A percentile compares a stretch with the other conserved stretches of the same genome.
phyloP scores from a whole-genome alignment of 2,888 invertebrate species.

The Drosophila atroscutellata region DNA sequence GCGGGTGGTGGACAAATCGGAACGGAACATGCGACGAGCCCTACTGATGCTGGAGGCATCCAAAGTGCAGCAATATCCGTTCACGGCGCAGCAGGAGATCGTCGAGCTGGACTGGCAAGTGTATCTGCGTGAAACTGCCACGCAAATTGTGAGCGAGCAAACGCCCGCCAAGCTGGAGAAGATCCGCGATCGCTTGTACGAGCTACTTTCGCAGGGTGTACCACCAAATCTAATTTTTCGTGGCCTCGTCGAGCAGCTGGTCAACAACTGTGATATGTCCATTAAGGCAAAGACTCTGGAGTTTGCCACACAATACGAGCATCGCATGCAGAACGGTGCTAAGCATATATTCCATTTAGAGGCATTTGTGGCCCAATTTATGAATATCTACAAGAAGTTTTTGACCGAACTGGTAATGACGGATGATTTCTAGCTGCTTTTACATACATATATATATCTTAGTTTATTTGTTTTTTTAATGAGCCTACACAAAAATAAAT shows the following conservation, averaged over 20 bases:
- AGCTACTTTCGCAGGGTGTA: slow-evolving; percentile 96
- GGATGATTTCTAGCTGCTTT: slow-evolving; percentile 74
- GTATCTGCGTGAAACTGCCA: slow-evolving; percentile 94
- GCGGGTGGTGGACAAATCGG: slow-evolving; percentile 91
- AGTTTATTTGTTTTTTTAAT: slow-evolving; percentile 19
- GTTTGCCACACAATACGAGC: slow-evolving; percentile 95
- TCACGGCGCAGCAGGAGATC: slow-evolving; percentile 91
- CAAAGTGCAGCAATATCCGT: slow-evolving; percentile 96
- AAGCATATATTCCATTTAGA: slow-evolving; percentile 98
- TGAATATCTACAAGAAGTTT: slow-evolving; percentile 96
- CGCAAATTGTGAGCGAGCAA: slow-evolving; percentile 94
- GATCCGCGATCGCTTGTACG: slow-evolving; percentile 95
- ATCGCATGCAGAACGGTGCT: slow-evolving; percentile 95
- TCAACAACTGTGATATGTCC: slow-evolving; percentile 95
- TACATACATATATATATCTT: slow-evolving; percentile 3
- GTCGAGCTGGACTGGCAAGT: slow-evolving; percentile 97
- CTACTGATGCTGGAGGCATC: slow-evolving; percentile 97
- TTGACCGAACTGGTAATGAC: slow-evolving; percentile 84
- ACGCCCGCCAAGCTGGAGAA: slow-evolving; percentile 93
- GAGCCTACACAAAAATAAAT: slow-evolving; percentile 32
- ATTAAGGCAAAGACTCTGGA: slow-evolving; percentile 94
- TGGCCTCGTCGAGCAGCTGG: slow-evolving; percentile 92
- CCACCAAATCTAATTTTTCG: slow-evolving; percentile 96
- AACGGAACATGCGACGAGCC: slow-evolving; percentile 96
- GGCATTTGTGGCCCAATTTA: slow-evolving; percentile 98